Evolutionary conservation across 2,113 vertebrate genomes (phyloP), one percentile per base, ranked within the genome.

Genomic region (Eretmochelys imbricata): DNA sequence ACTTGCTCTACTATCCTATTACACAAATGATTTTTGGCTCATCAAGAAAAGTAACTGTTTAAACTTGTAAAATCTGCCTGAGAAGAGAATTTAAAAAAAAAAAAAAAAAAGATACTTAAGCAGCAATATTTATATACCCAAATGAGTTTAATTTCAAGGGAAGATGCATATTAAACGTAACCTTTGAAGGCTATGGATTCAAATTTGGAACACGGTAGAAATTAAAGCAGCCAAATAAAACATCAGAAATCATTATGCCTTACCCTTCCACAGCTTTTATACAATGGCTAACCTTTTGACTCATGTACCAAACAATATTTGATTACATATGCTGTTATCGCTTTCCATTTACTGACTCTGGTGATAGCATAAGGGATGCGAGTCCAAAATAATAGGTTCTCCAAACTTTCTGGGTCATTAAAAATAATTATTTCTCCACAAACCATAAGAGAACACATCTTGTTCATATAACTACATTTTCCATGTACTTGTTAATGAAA

Each of bases 401-500:
- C 94, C 78, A 91, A n/a, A 94, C 86, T 89, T 22, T 51, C 59
- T 89, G 27, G 25, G 86, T 89, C 75, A 96, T 95, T 97, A 94
- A 93, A 97, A 95, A 54, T 86, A 96, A 89, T 95, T 96, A 94
- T 93, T 97, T 97, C 80, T 94, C 31, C 48, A 90, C 54, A 82
- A 96, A 94, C 75, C 54, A 80, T 79, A 84, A 50, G 87, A 97
- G 89, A 93, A 97, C 24, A 91, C 69, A 90, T 48, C 87, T 95
- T 88, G 87, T 96, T 97, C 97, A 95, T 80, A 95, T 19, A 96
- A 91, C 54, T 91, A 92, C 25, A 53, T 11, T 49, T 72, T 59
- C 65, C 86, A 85, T 88, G 95, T 90, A 96, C 79, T 89, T 94
- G 93, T 95, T 92, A 98, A 97, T 97, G 91, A 97, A 97, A 95